These are phyloP conservation scores for Montipora sp. DNA, from an alignment of 64 coral and sea anemone genomes.

Conservation along the genomic window DNA sequence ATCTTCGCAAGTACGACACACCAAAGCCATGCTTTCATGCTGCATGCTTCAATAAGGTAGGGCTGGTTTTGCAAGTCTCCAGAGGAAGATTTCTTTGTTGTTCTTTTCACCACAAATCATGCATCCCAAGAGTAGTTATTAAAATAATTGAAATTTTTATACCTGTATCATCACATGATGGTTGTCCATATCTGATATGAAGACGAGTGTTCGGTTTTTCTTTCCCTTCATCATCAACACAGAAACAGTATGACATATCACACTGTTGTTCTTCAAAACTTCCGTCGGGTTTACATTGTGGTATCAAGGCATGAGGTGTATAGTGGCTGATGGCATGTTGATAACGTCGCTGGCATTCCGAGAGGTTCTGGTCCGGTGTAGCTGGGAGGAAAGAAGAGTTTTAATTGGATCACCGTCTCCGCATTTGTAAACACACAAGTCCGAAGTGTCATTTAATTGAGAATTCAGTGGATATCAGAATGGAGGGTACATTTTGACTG, in stretches of 20 bases:
- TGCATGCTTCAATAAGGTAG: no score
- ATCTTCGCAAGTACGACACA: no score
- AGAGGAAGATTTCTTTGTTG: no score
- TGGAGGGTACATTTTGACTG: no score
- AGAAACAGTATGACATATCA: constrained; percentile 70
- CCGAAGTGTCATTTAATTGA: no score
- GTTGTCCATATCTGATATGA: constrained; percentile 59
- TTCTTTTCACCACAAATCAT: no score
- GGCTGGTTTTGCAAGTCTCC: no score
- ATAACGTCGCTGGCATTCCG: constrained; percentile 35
- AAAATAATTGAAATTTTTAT: neutral
- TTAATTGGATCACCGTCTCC: no score
- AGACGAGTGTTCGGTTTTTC: constrained; percentile 68
- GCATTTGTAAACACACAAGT: no score
- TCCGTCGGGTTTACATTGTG: constrained; percentile 74
- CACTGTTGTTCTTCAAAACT: constrained; percentile 73
- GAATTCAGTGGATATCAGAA: no score
- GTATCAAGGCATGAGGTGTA: constrained; percentile 21
- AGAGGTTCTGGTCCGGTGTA: constrained; percentile 1
- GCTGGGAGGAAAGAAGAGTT: neutral
- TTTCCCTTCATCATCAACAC: constrained; percentile 66
- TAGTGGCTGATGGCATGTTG: constrained; percentile 48
- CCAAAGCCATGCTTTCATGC: no score
- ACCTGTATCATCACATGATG: constrained; percentile 33
- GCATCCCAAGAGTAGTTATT: neutral